Percentiles rank a stretch among this genome's conserved stretches.
Evolutionary conservation across 2,888 invertebrate genomes (phyloP).

Genomic region (Spisula solida): DNA sequence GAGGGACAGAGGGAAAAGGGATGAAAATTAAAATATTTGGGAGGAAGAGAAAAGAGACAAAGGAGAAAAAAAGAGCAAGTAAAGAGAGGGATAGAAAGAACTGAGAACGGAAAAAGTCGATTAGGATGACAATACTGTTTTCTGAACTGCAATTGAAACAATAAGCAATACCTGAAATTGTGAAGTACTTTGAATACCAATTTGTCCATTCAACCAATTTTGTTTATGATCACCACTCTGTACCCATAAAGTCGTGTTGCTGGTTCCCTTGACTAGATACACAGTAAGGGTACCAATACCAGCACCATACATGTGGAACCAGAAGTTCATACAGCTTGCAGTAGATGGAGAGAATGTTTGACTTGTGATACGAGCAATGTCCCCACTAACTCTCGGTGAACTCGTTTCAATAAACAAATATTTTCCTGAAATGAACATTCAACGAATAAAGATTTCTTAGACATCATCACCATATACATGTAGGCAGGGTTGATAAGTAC

Average conservation of each 20-base stretch:
- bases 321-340: constrained; percentile 80
- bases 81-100: not conserved
- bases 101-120: not conserved
- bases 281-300: constrained; percentile 82
- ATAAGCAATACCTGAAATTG: constrained; percentile 60
- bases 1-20: not conserved
- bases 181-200: constrained; percentile 64
- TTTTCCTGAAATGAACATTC: constrained; percentile 68
- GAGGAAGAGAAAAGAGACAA: not conserved
- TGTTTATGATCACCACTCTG: constrained; percentile 77
- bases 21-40: not conserved
- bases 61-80: no score
- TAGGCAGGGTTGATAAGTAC: no score
- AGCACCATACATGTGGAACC: constrained; percentile 84
- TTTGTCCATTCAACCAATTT: constrained; percentile 80
- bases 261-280: constrained; percentile 67
- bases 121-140: not conserved
- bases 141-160: not conserved
- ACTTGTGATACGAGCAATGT: constrained; percentile 76
- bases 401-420: constrained; percentile 88
- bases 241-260: constrained; percentile 79
- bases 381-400: constrained; percentile 72
- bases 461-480: no score
- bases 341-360: constrained; percentile 67
- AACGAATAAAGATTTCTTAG: no score